These are phyloP conservation scores for Drosophila rubida DNA, from an alignment of 2,888 invertebrate genomes.

Conservation along the genomic window DNA sequence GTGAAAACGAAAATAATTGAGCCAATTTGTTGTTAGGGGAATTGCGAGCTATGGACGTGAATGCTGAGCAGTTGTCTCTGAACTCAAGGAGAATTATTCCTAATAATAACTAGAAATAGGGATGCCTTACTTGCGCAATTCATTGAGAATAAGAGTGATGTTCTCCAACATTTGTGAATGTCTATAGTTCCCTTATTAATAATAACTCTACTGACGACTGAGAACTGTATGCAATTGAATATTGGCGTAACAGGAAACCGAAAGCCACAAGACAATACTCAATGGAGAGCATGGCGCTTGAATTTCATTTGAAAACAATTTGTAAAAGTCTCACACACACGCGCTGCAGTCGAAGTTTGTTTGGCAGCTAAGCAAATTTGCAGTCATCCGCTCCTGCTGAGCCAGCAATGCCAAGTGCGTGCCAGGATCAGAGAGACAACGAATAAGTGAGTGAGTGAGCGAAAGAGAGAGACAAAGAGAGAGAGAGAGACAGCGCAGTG, in stretches of 20 bases:
- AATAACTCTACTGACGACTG: neutral
- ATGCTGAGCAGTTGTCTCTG: slow-evolving; percentile 10
- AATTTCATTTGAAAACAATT: slow-evolving; percentile 81
- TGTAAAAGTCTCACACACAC: slow-evolving; percentile 68
- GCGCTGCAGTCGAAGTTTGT: slow-evolving; percentile 72
- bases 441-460: neutral
- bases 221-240: slow-evolving; percentile 13
- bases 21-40: slow-evolving; percentile 74
- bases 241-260: neutral
- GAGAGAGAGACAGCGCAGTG: neutral
- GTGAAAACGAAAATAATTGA: slow-evolving; percentile 68
- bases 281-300: slow-evolving; percentile 44
- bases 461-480: neutral
- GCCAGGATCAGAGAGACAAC: slow-evolving; percentile 41
- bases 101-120: neutral
- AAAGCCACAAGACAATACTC: slow-evolving; percentile 29
- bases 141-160: neutral
- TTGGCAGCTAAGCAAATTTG: slow-evolving; percentile 79
- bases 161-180: neutral
- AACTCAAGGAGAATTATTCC: neutral
- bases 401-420: slow-evolving; percentile 56
- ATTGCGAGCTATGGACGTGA: slow-evolving; percentile 40
- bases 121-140: neutral
- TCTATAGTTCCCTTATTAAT: neutral
- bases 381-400: slow-evolving; percentile 60